A percentile compares a stretch with the other conserved stretches of the same genome.
phyloP scores from a whole-genome alignment of 2,888 invertebrate genomes.

The Odontocolon sp. region DNA sequence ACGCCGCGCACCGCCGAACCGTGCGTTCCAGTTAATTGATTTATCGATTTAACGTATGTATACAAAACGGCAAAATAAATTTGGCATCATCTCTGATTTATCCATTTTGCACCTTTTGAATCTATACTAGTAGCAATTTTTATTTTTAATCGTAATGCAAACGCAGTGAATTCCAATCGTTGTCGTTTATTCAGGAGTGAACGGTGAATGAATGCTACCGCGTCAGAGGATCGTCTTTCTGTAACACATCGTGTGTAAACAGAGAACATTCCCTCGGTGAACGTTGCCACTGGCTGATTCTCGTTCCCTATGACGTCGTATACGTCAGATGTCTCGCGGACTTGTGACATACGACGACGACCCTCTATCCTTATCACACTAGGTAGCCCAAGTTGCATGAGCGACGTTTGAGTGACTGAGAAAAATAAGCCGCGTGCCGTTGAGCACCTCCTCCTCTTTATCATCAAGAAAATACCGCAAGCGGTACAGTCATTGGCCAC shows the following conservation, averaged over 20 bases:
- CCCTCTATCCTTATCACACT: conserved; percentile 1
- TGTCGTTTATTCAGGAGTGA: neutral
- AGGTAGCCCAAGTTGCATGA: neutral
- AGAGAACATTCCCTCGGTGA: neutral
- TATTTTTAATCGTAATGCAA: neutral
- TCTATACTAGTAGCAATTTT: neutral
- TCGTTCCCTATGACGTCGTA: no score
- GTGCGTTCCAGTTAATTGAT: no score
- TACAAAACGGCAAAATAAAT: no score
- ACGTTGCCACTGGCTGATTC: no score
- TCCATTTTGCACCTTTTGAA: no score
- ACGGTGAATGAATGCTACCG: neutral
- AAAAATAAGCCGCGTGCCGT: conserved; percentile 27
- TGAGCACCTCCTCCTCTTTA: neutral
- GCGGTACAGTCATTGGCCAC: neutral
- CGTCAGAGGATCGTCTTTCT: neutral
- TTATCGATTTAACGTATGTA: no score
- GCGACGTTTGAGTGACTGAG: conserved; percentile 22
- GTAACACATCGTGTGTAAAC: conserved; percentile 13
- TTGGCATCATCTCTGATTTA: no score
- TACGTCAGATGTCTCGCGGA: neutral
- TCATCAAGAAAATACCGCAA: no score
- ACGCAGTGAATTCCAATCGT: neutral
- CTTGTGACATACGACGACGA: conserved; percentile 3
- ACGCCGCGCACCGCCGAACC: no score